A percentile compares a stretch with the other conserved stretches of the same genome.
These are phyloP conservation scores for Dendronephthya gigantea DNA, from an alignment of 64 coral and sea anemone genomes.

Conservation along the genomic window DNA sequence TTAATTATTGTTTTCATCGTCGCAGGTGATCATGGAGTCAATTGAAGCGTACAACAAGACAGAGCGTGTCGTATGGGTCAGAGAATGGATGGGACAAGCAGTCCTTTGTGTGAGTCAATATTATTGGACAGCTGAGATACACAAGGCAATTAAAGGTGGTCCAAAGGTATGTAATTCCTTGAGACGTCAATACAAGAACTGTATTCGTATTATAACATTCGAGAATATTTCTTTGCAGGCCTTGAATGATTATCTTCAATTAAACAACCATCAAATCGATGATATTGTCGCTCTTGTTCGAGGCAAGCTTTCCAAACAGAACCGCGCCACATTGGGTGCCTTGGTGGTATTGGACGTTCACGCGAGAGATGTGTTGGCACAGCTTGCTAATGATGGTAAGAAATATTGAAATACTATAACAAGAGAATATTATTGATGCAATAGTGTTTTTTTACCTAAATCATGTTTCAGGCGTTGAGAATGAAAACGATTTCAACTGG, in stretches of 20 bases:
- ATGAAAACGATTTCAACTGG: constrained; percentile 95
- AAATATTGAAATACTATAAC: neutral
- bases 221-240: constrained; percentile 28
- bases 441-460: neutral
- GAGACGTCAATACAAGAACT: too few relatives aligned
- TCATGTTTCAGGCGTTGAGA: constrained; percentile 47
- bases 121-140: constrained; percentile 87
- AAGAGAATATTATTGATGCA: neutral
- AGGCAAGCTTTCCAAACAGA: constrained; percentile 93
- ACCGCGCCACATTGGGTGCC: constrained; percentile 88
- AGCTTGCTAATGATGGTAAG: constrained; percentile 63
- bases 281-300: constrained; percentile 79
- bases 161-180: constrained; percentile 25
- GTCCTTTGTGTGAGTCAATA: constrained; percentile 83
- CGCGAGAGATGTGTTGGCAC: constrained; percentile 80
- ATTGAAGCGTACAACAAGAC: constrained; percentile 65
- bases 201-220: too few relatives aligned
- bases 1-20: neutral
- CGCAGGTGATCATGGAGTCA: constrained; percentile 85
- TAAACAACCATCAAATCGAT: constrained; percentile 85
- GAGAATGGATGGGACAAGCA: constrained; percentile 85
- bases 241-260: constrained; percentile 61
- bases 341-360: constrained; percentile 94
- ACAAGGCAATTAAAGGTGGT: constrained; percentile 74
- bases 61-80: constrained; percentile 71